Conservation (phyloP, 2,113 vertebrate genomes). For the Nanorana parkeri region DNA sequence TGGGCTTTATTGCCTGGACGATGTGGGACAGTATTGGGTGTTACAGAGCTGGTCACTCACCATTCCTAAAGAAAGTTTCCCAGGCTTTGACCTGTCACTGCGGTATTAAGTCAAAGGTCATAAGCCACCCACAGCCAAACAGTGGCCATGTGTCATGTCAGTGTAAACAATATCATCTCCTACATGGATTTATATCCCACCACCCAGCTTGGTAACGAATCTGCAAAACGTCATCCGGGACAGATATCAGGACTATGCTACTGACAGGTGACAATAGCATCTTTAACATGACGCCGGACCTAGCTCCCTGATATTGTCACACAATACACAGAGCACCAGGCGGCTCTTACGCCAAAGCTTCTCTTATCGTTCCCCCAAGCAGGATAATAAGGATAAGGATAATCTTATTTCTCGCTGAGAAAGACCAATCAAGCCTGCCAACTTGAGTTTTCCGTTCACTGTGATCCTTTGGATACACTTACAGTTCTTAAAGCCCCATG, state of each 20-base stretch:
- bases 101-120: constrained; percentile 35
- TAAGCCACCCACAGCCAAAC: constrained; percentile 44
- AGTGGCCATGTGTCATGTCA: constrained; percentile 19
- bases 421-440: too few relatives aligned
- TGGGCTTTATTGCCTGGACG: too few relatives aligned
- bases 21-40: not conserved
- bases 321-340: not conserved
- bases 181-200: constrained; percentile 11
- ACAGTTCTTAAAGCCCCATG: too few relatives aligned
- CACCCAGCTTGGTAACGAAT: constrained; percentile 33
- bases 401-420: too few relatives aligned
- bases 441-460: too few relatives aligned
- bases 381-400: too few relatives aligned
- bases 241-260: not conserved
- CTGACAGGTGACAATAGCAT: constrained; percentile 12
- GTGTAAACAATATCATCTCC: constrained; percentile 38
- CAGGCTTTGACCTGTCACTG: constrained; percentile 24
- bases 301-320: not conserved
- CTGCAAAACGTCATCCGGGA: constrained; percentile 21
- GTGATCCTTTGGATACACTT: too few relatives aligned
- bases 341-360: not conserved
- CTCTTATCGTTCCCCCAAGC: too few relatives aligned
- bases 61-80: not conserved
- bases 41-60: constrained; percentile 9
- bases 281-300: not conserved